These are phyloP conservation scores for Gambelia wislizenii DNA, from an alignment of 2,797 vertebrate genomes.

Conservation along the genomic window DNA sequence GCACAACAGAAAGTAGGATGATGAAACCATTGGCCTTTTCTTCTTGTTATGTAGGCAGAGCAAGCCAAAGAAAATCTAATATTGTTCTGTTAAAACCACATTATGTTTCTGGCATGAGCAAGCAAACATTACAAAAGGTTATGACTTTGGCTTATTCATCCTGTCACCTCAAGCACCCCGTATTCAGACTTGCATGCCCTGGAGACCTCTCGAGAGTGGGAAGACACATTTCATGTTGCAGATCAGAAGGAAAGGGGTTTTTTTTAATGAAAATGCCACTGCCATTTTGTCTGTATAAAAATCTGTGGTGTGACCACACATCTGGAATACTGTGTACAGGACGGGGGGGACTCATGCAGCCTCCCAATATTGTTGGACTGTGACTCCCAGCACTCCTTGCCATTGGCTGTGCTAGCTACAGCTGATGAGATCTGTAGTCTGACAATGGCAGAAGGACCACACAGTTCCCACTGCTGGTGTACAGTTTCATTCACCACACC, in stretches of 20 bases:
- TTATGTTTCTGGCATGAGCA: conserved; percentile 15
- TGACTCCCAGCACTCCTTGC: too few relatives aligned
- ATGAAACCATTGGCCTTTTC: conserved; percentile 24
- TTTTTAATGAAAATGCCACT: neutral
- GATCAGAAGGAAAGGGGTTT: neutral
- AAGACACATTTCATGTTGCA: neutral
- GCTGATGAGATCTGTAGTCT: too few relatives aligned
- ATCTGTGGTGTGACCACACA: neutral
- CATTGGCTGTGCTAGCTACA: too few relatives aligned
- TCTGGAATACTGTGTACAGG: neutral
- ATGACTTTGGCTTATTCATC: neutral
- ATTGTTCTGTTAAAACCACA: conserved; percentile 28
- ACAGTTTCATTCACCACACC: too few relatives aligned
- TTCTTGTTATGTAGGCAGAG: neutral
- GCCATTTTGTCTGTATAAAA: neutral
- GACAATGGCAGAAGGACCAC: too few relatives aligned
- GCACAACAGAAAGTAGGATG: neutral
- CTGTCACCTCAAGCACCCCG: neutral
- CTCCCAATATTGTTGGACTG: too few relatives aligned
- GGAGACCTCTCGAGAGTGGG: too few relatives aligned
- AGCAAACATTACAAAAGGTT: conserved; percentile 15
- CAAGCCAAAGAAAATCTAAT: conserved; percentile 39
- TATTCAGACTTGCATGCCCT: neutral
- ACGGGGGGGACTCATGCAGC: too few relatives aligned
- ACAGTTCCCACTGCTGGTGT: too few relatives aligned